A percentile compares a stretch with the other conserved stretches of the same genome.
Evolutionary conservation across 2,888 invertebrate species (phyloP).

Genomic region (Petrolisthes manimaculis): DNA sequence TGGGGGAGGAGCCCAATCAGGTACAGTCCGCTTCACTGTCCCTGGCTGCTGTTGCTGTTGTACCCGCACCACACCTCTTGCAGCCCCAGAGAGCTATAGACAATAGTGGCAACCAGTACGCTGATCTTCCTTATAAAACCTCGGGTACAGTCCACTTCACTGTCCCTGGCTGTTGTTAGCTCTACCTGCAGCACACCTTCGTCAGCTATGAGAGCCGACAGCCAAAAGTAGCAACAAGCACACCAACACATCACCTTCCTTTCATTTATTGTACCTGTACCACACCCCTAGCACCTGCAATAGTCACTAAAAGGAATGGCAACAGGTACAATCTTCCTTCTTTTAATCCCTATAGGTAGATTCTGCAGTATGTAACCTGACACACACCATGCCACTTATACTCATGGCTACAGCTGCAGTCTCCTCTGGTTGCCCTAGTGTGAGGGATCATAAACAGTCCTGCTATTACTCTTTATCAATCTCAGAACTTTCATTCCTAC

Average conservation of each 20-base stretch:
- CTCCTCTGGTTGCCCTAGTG: conserved; percentile 55
- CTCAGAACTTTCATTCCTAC: conserved; percentile 35
- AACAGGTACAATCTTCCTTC: too few relatives aligned
- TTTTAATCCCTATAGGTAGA: background rate
- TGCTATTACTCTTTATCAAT: conserved; percentile 22
- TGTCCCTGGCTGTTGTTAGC: conserved; percentile 49
- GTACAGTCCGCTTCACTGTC: conserved; percentile 60
- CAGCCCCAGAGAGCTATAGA: background rate
- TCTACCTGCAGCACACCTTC: conserved; percentile 23
- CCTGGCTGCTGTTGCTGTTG: conserved; percentile 44
- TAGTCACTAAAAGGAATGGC: too few relatives aligned
- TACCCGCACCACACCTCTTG: conserved; percentile 28
- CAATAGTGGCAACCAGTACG: too few relatives aligned
- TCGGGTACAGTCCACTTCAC: conserved; percentile 61
- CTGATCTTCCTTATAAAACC: too few relatives aligned
- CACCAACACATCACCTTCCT: too few relatives aligned
- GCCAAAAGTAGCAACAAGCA: too few relatives aligned
- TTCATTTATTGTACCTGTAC: too few relatives aligned
- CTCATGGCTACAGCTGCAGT: conserved; percentile 61
- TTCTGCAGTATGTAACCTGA: conserved; percentile 28
- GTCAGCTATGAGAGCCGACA: background rate
- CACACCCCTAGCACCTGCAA: too few relatives aligned
- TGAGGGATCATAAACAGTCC: conserved; percentile 30
- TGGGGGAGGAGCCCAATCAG: conserved; percentile 56
- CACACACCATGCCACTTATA: conserved; percentile 47